Percentiles rank a stretch among this genome's conserved stretches.
Conservation (phyloP, 2,797 vertebrate species). For the Clangula hyemalis region DNA sequence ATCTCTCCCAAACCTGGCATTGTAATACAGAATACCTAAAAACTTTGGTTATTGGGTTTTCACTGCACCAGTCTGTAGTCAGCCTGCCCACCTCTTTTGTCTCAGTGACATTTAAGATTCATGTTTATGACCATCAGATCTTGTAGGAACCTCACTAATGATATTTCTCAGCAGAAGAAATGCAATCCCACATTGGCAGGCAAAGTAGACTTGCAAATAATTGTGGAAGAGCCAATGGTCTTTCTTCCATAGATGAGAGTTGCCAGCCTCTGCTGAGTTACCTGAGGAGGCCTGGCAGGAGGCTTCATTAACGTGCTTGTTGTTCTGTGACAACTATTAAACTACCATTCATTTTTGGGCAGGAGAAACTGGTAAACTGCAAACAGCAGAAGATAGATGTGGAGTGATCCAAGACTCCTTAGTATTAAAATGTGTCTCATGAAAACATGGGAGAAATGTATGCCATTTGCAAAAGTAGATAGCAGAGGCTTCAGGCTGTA, state of each 20-base stretch:
- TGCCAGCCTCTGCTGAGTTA: neutral
- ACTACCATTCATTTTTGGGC: no score
- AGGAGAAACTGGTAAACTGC: neutral
- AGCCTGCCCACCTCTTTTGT: neutral
- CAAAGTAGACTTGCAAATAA: neutral
- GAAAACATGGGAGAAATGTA: neutral
- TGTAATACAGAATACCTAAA: no score
- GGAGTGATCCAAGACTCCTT: neutral
- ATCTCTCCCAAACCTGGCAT: no score
- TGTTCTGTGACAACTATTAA: neutral
- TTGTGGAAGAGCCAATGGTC: neutral
- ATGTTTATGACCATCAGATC: neutral
- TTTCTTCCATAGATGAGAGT: neutral
- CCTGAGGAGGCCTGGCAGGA: neutral
- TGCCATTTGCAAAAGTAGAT: rapidly evolving
- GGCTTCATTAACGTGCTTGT: neutral
- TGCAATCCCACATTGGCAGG: neutral
- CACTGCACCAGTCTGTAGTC: neutral
- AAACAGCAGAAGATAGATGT: neutral
- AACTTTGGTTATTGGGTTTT: no score
- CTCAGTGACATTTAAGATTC: neutral
- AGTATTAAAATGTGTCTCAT: neutral
- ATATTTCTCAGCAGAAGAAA: neutral
- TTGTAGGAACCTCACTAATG: neutral
- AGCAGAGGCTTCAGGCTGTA: neutral